These are phyloP conservation scores for Thamnaconus septentrionalis DNA, from an alignment of 2,113 vertebrate species.

Conservation along the genomic window DNA sequence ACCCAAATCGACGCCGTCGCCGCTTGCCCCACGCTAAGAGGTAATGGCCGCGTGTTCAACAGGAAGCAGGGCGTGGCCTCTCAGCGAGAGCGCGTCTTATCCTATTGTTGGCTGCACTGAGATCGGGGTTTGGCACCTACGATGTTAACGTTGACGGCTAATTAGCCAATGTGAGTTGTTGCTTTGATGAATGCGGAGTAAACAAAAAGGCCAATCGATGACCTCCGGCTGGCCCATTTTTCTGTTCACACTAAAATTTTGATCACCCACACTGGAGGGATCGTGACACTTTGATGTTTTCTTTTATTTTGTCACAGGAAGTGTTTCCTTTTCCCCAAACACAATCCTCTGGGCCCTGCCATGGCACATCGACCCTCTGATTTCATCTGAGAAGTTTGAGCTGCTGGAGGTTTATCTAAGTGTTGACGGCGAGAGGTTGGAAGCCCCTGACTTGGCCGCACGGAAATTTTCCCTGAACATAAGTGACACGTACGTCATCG, in stretches of 20 bases:
- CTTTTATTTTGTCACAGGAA: conserved; percentile 57
- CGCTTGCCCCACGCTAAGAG: conserved; percentile 66
- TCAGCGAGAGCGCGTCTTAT: not conserved
- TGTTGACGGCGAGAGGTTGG: conserved; percentile 73
- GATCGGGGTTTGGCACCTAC: not conserved
- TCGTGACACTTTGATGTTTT: too few relatives aligned
- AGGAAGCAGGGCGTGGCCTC: too few relatives aligned
- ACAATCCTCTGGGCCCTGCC: conserved; percentile 82
- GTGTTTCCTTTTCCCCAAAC: conserved; percentile 56
- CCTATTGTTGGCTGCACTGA: not conserved
- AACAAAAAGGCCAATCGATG: too few relatives aligned
- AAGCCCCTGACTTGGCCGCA: conserved; percentile 56
- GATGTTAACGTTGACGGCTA: too few relatives aligned
- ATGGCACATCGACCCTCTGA: conserved; percentile 61
- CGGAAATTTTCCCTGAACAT: conserved; percentile 66
- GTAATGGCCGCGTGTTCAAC: conserved; percentile 16
- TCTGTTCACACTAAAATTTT: not conserved
- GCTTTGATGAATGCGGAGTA: too few relatives aligned
- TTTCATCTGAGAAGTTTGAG: conserved; percentile 39
- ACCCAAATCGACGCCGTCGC: conserved; percentile 68
- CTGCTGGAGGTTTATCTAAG: conserved; percentile 74
- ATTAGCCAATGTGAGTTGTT: too few relatives aligned
- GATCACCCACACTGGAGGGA: not conserved
- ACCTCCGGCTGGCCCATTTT: too few relatives aligned
- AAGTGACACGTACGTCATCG: conserved; percentile 41